Evolutionary conservation across 1,140 invertebrate genomes (phyloP), one percentile per base, ranked within the genome.

Genomic region (Lanistes nyassanus): DNA sequence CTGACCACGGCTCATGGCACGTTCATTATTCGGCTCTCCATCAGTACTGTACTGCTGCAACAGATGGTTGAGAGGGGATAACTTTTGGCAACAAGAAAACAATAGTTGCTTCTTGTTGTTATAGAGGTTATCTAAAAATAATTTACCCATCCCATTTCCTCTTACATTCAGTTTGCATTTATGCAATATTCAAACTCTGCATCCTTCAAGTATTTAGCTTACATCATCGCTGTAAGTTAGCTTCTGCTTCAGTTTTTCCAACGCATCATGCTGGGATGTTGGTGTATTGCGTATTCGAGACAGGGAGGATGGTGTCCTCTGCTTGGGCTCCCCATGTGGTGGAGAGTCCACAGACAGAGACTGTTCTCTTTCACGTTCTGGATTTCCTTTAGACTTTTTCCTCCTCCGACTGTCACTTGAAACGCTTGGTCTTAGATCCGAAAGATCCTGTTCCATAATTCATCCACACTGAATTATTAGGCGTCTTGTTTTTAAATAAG

Each of bases 221-320:
- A 88, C 85, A 80, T 88, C 85, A 78, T 86, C 86, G 81, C 85
- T 85, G 68, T 86, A 88, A 47, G 83, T 87, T 77, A 87, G 80
- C 34, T 84, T 84, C 64, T 84, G 84, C 74, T 80, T 80, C 11
- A 88, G 79, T 69, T 87, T 88, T 81, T 88, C 86, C 47, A 88
- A 74, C 62, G 85, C 85, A 31, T 83, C 75, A 76, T 80, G 82
- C 69, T 86, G 81, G 51, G 83, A 80, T n/a, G 82, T 82, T 26
- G 84, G 84, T 36, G 84, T 84, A 69, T 74, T 82, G 51, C 84
- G 79, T 19, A 83, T 88, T 39, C 85, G 80, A 62, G 86, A 83
- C 67, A 79, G 85, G 7, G 86, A 83, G 36, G 83, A 76, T 19
- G 84, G 85, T 4, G 85, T 84, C 39, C 80, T 78, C n/a, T 86